These are phyloP conservation scores for Microtus montanus DNA, from an alignment of 2,113 vertebrate genomes.

Conservation along the genomic window DNA sequence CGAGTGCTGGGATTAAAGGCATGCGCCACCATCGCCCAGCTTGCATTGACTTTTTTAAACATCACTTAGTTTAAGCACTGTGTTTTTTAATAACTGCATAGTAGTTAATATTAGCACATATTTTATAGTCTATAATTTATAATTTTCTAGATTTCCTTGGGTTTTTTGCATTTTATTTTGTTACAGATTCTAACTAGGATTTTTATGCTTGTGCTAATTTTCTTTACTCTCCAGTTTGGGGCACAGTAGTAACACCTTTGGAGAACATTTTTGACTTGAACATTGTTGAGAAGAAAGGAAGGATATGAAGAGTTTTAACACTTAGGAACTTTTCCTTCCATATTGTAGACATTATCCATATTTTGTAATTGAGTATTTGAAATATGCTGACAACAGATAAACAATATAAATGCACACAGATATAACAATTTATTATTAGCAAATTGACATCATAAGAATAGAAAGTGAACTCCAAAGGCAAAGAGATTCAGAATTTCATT, in stretches of 20 bases:
- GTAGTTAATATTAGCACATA: background rate
- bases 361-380: background rate
- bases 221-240: background rate
- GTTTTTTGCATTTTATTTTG: background rate
- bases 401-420: background rate
- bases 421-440: background rate
- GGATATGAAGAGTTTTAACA: background rate
- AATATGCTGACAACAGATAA: background rate
- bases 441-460: background rate
- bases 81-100: background rate
- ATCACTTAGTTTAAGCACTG: background rate
- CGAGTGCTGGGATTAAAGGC: no score
- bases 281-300: background rate
- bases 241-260: background rate
- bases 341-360: background rate
- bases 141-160: background rate
- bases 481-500: background rate
- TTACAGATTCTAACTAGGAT: background rate
- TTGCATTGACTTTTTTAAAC: background rate
- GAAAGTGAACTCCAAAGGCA: background rate
- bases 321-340: background rate
- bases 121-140: background rate
- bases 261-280: background rate
- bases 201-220: background rate
- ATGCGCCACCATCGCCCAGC: no score